Base-by-base conservation (phyloP, 2,113 vertebrate genomes). In the Melanocharis versteri region DNA sequence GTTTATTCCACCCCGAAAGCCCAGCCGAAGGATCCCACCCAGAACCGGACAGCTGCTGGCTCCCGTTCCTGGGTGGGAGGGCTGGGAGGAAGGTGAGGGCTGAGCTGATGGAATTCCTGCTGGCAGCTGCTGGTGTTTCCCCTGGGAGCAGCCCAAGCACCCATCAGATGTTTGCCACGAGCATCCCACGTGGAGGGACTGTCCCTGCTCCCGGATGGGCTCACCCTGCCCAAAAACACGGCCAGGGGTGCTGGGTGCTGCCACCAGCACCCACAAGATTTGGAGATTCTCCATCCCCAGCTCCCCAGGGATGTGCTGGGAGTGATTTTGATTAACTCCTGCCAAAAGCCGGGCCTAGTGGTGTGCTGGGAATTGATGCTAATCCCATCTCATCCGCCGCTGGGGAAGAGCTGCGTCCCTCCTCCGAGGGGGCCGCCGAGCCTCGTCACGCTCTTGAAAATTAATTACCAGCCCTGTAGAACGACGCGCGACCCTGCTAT, bases 381-480 rank as follows among this genome's bases (percentile, higher is more conserved):
- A 79, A 95, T 96, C 88, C 89, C 3, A 0, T 72, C 83, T 92
- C 90, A 81, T 33, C 66, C 28, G 3, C 72, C 0, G 5, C 91
- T 40, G 37, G 77, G 87, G 92, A 33, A 83, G 88, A 84, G 53
- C 87, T 4, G 75, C 10, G 6, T 57, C 93, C 20, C 4, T 89
- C 83, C 96, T 81, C 86, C 0, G 6, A 88, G n/a, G 86, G 83
- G 53, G 64, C 88, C 0, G 3, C 13, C 0, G 68, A 79, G 95
- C 44, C 90, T 95, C 88, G 13, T 94, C 91, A 85, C 6, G 0
- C 71, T 40, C 96, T 95, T 68, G 81, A 73, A 95, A 96, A 96
- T 97, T 95, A 97, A 97, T 97, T 97, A 96, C 50, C 86, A 80
- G 93, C 91, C 92, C 86, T 73, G 91, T 61, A 83, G 90, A 90